A percentile compares a stretch with the other conserved stretches of the same genome.
These are phyloP conservation scores for Corythaeola cristata DNA, from an alignment of 2,113 vertebrate genomes.

Conservation along the genomic window DNA sequence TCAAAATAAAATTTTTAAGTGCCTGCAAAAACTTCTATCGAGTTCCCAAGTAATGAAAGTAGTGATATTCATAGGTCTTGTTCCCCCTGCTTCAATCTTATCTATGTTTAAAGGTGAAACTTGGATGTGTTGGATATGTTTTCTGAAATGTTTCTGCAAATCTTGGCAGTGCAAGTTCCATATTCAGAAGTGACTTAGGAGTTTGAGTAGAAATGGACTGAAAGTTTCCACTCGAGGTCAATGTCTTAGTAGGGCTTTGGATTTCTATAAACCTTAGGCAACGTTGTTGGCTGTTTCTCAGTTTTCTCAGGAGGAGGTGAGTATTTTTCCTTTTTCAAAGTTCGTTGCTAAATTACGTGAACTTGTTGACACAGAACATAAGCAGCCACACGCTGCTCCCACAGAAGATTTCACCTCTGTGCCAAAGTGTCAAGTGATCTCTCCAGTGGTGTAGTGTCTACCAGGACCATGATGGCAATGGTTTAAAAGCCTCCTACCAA, in stretches of 20 bases:
- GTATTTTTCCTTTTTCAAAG: background rate
- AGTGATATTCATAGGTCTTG: background rate
- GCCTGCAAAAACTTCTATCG: background rate
- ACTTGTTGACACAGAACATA: background rate
- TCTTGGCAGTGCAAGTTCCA: background rate
- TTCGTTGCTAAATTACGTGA: background rate
- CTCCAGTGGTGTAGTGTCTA: background rate
- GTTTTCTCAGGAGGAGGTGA: background rate
- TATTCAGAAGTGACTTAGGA: background rate
- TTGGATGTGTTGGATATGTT: background rate
- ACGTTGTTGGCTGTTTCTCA: rapidly evolving
- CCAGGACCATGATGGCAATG: background rate
- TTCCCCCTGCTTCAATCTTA: background rate
- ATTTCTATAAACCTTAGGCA: background rate
- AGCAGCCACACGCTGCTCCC: background rate
- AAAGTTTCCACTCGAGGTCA: background rate
- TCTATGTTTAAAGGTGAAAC: background rate
- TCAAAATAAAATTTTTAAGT: background rate
- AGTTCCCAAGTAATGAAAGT: background rate
- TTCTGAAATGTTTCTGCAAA: background rate
- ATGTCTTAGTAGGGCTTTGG: background rate
- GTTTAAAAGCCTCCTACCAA: background rate
- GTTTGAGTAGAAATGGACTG: background rate
- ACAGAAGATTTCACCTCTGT: background rate
- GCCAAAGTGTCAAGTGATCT: background rate